phyloP scores from a whole-genome alignment of 1,140 invertebrate species.

The Pseudobourletiella spinata region DNA sequence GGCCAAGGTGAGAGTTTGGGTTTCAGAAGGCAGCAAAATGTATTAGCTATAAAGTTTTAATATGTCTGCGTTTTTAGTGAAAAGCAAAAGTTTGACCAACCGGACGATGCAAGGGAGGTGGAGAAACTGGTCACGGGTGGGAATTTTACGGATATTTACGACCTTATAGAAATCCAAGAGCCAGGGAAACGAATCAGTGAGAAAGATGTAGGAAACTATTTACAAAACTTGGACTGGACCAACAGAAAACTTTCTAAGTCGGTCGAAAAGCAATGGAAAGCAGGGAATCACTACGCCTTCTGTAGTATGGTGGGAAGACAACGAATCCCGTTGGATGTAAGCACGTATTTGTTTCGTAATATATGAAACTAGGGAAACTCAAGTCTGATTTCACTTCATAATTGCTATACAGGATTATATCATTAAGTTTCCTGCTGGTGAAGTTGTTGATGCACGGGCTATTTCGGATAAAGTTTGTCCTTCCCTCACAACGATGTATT shows the following conservation, averaged over 20 bases:
- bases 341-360: too few relatives aligned
- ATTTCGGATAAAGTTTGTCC: too few relatives aligned
- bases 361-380: too few relatives aligned
- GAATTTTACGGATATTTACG: conserved; percentile 15
- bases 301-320: conserved; percentile 13
- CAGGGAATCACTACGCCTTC: conserved; percentile 13
- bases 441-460: too few relatives aligned
- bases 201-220: conserved; percentile 6
- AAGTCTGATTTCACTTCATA: too few relatives aligned
- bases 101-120: conserved; percentile 22
- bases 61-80: conserved; percentile 5
- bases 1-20: background rate
- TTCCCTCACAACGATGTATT: too few relatives aligned
- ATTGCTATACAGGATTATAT: too few relatives aligned
- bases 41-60: background rate
- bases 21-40: background rate
- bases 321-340: conserved; percentile 9
- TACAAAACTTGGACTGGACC: conserved; percentile 6
- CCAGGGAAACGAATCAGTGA: conserved; percentile 1
- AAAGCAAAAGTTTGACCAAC: conserved; percentile 11
- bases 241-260: conserved; percentile 1
- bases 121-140: conserved; percentile 1
- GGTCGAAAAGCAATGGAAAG: conserved; percentile 7
- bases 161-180: conserved; percentile 3
- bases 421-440: too few relatives aligned